Base-by-base conservation (phyloP, 1,140 invertebrate species). In the Zaprionus capensis region DNA sequence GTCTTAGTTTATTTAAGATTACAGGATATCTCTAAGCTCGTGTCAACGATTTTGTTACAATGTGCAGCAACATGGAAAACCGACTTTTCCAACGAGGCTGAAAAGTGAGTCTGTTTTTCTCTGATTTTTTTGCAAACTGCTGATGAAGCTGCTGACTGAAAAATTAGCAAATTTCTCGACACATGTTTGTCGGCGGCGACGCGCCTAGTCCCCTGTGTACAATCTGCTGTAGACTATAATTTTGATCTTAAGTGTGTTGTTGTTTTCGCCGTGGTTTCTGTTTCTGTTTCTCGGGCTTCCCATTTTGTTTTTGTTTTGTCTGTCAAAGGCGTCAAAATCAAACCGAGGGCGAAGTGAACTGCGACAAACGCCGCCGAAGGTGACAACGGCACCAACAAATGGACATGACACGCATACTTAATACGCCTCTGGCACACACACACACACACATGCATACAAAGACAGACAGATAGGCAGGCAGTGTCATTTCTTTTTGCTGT, bases 321-420 rank as follows among this genome's bases (percentile, higher is more conserved):
- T 71, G 49, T 71, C 51, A 67, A 67, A 67, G 53, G 64, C 64
- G 64, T 67, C 55, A 46, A 67, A 67, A 67, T 62, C 65, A 51
- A 49, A 63, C 46, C 67, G 24, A 38, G 56, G 77, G 49, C 62
- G 74, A 84, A 81, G 83, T 84, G 76, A 74, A 71, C 34, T 53
- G 72, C 78, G 82, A 64, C 70, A 71, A 82, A 79, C 71, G 69
- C 68, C 71, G 80, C 80, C 67, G 65, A 86, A 86, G 82, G 82
- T 85, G 83, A 83, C 83, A 83, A 75, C 67, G 78, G 77, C 53
- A 61, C 67, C 70, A 87, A 78, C 76, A 87, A 87, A 87, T 83
- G 80, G 72, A 87, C 83, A 87, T 80, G 84, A 83, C 84, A 88
- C 83, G 83, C 83, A 87, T 87, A 87, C 80, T 87, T 78, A 87